Evolutionary conservation across 2,797 vertebrate genomes (phyloP).

Genomic region (Channallabes apus): DNA sequence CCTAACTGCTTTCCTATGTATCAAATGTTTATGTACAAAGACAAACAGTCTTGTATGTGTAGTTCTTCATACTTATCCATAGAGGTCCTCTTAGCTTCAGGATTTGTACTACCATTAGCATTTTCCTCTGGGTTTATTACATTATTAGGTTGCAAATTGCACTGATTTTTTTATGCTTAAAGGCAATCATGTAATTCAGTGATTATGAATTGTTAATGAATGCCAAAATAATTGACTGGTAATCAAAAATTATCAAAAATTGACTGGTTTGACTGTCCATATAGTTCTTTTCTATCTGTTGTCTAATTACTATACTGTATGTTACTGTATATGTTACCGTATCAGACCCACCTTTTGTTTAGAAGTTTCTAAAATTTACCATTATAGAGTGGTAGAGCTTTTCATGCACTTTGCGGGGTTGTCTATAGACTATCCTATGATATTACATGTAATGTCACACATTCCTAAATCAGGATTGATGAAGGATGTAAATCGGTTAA

Average conservation of each 20-base stretch:
- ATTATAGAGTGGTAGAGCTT: neutral
- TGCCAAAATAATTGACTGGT: slow-evolving; percentile 50
- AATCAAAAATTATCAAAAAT: too few species aligned
- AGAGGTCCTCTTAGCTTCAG: slow-evolving; percentile 49
- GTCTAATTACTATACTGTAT: neutral
- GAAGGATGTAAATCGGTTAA: neutral
- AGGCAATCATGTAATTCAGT: slow-evolving; percentile 30
- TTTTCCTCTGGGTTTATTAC: slow-evolving; percentile 12
- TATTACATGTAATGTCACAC: neutral
- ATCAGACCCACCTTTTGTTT: neutral
- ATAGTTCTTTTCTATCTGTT: neutral
- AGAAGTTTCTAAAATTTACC: neutral
- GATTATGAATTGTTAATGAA: slow-evolving; percentile 24
- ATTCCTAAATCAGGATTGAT: neutral
- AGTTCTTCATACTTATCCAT: slow-evolving; percentile 40
- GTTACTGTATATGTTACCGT: neutral
- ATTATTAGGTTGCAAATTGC: slow-evolving; percentile 31
- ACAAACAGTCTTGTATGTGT: slow-evolving; percentile 30
- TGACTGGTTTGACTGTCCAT: slow-evolving; percentile 11
- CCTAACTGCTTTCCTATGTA: neutral
- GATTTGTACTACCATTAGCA: slow-evolving; percentile 3
- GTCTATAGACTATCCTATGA: neutral
- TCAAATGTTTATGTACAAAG: neutral
- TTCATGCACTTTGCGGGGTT: neutral
- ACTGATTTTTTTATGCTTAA: slow-evolving; percentile 31